These are phyloP conservation scores for Heterotis niloticus DNA, from an alignment of 2,113 vertebrate genomes.

Conservation along the genomic window DNA sequence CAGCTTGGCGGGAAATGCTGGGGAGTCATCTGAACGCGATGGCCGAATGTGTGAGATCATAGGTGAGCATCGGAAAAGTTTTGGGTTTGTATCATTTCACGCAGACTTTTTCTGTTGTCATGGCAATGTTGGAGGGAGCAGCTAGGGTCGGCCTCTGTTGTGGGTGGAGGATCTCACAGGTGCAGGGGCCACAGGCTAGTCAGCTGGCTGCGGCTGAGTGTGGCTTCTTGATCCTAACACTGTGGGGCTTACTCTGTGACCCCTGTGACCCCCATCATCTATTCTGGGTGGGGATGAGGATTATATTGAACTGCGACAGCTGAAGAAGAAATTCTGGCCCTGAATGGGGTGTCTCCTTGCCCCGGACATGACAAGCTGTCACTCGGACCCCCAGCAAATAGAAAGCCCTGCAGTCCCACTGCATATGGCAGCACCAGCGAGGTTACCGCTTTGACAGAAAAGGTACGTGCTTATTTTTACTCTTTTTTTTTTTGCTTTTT, in stretches of 20 bases:
- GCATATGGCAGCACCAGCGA: neutral
- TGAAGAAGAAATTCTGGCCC: slow-evolving; percentile 14
- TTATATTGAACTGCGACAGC: neutral
- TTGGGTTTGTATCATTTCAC: too few relatives aligned
- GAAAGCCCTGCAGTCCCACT: neutral
- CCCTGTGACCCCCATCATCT: neutral
- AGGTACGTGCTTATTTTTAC: neutral
- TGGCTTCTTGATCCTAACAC: neutral
- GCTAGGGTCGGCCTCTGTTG: neutral
- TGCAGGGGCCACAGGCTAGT: neutral
- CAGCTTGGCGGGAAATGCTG: neutral
- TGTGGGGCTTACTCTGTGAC: neutral
- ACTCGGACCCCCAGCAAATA: too few relatives aligned
- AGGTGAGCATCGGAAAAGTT: too few relatives aligned
- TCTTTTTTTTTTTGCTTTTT: neutral
- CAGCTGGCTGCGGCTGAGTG: neutral
- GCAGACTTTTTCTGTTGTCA: too few relatives aligned
- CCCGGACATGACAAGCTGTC: too few relatives aligned
- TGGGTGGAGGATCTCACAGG: neutral
- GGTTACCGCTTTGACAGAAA: neutral
- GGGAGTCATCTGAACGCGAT: too few relatives aligned
- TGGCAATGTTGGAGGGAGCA: neutral
- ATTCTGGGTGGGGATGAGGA: slow-evolving; percentile 13
- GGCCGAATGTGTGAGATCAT: too few relatives aligned
- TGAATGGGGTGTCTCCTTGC: neutral